These are phyloP conservation scores for Thymelicus sylvestris DNA, from an alignment of 2,888 invertebrate genomes.

Conservation along the genomic window DNA sequence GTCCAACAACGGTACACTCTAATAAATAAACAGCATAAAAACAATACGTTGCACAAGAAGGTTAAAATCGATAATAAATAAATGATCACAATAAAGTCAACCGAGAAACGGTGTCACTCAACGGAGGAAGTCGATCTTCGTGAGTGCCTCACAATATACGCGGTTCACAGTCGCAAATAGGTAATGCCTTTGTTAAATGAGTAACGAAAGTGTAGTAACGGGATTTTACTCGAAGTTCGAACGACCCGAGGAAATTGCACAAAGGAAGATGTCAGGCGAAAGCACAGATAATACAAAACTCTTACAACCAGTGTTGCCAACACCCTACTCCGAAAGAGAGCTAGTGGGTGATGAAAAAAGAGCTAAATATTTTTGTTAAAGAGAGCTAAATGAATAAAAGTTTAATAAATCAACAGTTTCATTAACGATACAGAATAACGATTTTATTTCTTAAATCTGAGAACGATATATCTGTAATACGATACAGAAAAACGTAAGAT, in stretches of 20 bases:
- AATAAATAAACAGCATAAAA: conserved; percentile 78
- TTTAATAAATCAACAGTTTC: too few species aligned
- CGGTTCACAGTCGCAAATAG: conserved; percentile 65
- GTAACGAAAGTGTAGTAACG: conserved; percentile 81
- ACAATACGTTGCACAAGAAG: conserved; percentile 65
- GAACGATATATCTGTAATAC: too few species aligned
- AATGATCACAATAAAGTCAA: conserved; percentile 66
- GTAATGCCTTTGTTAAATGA: conserved; percentile 75
- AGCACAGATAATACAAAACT: conserved; percentile 17
- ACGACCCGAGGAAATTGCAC: conserved; percentile 73
- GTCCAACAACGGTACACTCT: conserved; percentile 66
- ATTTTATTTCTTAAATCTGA: too few species aligned
- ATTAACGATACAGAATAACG: too few species aligned
- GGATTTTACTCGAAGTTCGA: conserved; percentile 76
- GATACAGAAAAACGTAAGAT: too few species aligned
- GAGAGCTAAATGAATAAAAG: too few species aligned
- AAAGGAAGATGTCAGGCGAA: conserved; percentile 67
- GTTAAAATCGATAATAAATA: conserved; percentile 74
- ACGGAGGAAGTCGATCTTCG: conserved; percentile 55
- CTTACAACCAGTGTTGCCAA: too few species aligned
- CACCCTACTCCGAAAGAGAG: too few species aligned
- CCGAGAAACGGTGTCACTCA: conserved; percentile 61
- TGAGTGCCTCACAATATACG: conserved; percentile 60
- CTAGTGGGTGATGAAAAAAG: too few species aligned
- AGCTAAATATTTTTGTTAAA: too few species aligned